A percentile compares a stretch with the other conserved stretches of the same genome.
Evolutionary conservation across 2,888 invertebrate species (phyloP).

Genomic region (Epiblema foenella): DNA sequence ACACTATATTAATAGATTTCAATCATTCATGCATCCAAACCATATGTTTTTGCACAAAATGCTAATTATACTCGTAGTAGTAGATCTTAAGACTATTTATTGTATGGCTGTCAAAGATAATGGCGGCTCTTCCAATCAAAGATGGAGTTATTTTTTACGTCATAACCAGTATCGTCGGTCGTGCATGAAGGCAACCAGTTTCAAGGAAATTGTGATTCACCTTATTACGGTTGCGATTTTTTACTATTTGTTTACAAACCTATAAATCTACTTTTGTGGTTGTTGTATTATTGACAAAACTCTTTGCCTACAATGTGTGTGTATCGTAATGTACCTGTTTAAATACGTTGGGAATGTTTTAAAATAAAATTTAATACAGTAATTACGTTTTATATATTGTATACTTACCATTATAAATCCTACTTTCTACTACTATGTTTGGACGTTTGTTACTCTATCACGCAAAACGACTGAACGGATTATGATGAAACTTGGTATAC

Average conservation of each 20-base stretch:
- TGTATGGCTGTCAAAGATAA: conserved; percentile 16
- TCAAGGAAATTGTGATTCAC: conserved; percentile 41
- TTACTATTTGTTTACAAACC: conserved; percentile 33
- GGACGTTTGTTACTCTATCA: too few species aligned
- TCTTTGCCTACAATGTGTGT: too few species aligned
- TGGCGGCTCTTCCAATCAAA: conserved; percentile 33
- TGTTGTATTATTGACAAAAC: background rate
- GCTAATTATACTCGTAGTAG: background rate
- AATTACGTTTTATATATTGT: too few species aligned
- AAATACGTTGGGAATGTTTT: too few species aligned
- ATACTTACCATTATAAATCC: too few species aligned
- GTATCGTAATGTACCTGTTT: too few species aligned
- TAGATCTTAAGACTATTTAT: conserved; percentile 4
- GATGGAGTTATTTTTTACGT: conserved; percentile 40
- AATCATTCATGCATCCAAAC: too few species aligned
- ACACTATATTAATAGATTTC: too few species aligned
- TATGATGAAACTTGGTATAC: too few species aligned
- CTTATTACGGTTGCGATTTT: conserved; percentile 30
- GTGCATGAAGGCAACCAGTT: conserved; percentile 40
- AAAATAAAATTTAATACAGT: too few species aligned
- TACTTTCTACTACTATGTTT: too few species aligned
- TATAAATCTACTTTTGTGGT: conserved; percentile 5
- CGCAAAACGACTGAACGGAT: too few species aligned
- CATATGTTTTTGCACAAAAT: background rate
- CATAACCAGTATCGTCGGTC: conserved; percentile 39